A percentile compares a stretch with the other conserved stretches of the same genome.
Conservation (phyloP, 1,140 invertebrate species). For the Brachionus rubens region DNA sequence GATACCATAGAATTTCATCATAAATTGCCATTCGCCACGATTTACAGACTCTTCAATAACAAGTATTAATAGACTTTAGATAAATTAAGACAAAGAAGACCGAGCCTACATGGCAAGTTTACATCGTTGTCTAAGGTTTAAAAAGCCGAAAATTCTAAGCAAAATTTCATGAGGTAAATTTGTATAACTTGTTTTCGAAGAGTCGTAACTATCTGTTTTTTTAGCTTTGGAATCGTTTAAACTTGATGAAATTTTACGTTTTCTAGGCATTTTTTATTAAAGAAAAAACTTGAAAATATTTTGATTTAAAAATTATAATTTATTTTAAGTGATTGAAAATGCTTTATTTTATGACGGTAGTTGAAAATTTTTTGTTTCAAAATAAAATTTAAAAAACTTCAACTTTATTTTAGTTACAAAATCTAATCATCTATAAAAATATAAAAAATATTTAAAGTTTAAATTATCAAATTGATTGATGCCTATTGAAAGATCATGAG, state of each 20-base stretch:
- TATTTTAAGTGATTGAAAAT: too few relatives aligned
- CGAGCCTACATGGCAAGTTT: not conserved
- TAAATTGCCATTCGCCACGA: constrained; percentile 1
- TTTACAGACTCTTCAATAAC: not conserved
- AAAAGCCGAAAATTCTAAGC: not conserved
- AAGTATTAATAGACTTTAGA: not conserved
- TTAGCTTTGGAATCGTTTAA: not conserved
- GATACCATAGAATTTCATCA: constrained; percentile 16
- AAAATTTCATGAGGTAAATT: constrained; percentile 36
- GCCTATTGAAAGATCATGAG: too few relatives aligned
- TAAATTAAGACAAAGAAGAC: not conserved
- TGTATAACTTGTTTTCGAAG: not conserved
- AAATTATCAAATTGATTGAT: too few relatives aligned
- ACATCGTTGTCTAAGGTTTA: not conserved
- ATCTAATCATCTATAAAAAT: too few relatives aligned
- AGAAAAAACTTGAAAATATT: too few relatives aligned
- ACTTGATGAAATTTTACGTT: not conserved
- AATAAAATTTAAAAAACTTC: too few relatives aligned
- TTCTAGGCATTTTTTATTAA: not conserved
- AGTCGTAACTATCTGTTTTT: not conserved
- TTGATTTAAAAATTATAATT: too few relatives aligned
- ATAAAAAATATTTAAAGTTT: too few relatives aligned
- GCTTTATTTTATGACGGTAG: too few relatives aligned
- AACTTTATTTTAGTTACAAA: too few relatives aligned
- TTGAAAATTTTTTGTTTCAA: too few relatives aligned